These are phyloP conservation scores for Hippocampus mohnikei DNA, from an alignment of 2,113 vertebrate species.

Conservation along the genomic window DNA sequence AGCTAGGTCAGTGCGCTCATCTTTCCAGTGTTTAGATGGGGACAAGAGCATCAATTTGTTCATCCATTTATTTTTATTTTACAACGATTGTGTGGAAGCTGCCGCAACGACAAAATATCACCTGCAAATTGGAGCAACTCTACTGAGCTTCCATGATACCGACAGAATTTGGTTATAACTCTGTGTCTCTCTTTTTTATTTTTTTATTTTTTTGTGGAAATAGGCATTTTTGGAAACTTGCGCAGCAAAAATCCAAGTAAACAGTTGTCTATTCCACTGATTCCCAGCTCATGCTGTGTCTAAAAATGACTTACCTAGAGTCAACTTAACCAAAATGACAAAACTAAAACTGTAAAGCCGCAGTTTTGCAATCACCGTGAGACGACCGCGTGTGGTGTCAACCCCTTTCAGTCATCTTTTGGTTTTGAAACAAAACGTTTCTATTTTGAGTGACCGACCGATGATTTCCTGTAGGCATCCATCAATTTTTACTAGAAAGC, in stretches of 20 bases:
- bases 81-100: background rate
- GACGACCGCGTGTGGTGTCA: background rate
- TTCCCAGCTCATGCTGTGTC: background rate
- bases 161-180: too few species aligned
- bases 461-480: background rate
- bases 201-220: too few species aligned
- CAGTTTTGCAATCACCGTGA: background rate
- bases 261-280: background rate
- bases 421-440: slow-evolving; percentile 1
- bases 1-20: background rate
- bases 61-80: background rate
- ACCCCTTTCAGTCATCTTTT: background rate
- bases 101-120: background rate
- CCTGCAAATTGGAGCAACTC: background rate
- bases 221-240: too few species aligned
- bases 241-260: too few species aligned
- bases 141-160: background rate
- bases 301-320: background rate
- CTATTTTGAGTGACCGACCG: background rate
- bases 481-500: background rate
- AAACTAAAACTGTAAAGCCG: background rate
- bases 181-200: too few species aligned
- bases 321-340: background rate
- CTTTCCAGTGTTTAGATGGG: background rate
- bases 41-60: background rate